phyloP scores from a whole-genome alignment of 2,113 vertebrate genomes.

The Centropus unirufus region DNA sequence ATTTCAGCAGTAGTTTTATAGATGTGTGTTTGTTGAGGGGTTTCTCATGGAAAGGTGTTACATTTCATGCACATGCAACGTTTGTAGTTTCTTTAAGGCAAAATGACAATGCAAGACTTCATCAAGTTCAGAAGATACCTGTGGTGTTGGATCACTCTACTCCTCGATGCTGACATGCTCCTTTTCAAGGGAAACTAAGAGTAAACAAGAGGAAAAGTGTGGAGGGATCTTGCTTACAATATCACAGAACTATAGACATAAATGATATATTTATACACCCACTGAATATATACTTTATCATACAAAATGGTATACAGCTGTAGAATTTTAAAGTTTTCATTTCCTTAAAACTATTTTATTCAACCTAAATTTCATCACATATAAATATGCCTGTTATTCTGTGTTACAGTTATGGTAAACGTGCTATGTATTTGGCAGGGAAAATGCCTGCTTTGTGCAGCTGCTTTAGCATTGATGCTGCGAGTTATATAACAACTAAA shows the following conservation, averaged over 20 bases:
- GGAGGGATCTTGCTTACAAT: background rate
- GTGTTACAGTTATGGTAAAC: background rate
- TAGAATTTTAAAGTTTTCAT: background rate
- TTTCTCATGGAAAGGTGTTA: background rate
- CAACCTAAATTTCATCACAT: background rate
- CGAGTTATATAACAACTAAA: background rate
- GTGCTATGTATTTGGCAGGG: background rate
- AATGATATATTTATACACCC: background rate
- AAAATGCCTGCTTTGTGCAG: background rate
- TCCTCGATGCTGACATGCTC: background rate
- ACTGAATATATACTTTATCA: background rate
- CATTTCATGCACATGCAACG: background rate
- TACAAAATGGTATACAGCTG: background rate
- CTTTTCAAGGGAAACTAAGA: background rate
- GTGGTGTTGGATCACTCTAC: background rate
- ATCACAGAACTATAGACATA: background rate
- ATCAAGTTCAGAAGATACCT: background rate
- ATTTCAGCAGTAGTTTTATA: background rate
- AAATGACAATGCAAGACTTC: background rate
- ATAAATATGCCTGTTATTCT: background rate
- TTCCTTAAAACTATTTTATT: background rate
- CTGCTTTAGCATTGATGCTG: background rate
- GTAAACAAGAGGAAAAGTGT: background rate
- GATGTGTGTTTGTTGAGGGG: fast-evolving
- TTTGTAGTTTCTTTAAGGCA: background rate